Evolutionary conservation across 2,888 invertebrate genomes (phyloP), one percentile per base, ranked within the genome.

Genomic region (Cloeon dipterum): DNA sequence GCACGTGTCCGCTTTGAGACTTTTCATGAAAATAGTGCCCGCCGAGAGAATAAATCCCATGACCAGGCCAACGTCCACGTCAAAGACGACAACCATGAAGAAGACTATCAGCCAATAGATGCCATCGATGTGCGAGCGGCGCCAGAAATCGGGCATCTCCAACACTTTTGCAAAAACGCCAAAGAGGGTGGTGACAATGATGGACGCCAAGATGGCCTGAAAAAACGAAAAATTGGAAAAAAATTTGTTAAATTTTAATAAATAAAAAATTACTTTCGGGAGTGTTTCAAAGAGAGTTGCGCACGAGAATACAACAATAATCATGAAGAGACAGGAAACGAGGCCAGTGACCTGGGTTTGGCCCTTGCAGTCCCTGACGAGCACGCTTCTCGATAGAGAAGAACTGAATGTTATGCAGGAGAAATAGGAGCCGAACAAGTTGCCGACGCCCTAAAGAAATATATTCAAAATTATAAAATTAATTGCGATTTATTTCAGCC

Each of bases 261-360:
- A n/a, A n/a, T 18, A 8, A n/a, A 32, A 10, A 44, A 56, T 55
- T 49, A 66, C 68, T 51, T 64, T 64, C 37, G 93, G 93, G 41
- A 93, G 59, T 23, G 73, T 65, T 54, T 83, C 75, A 54, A 93
- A 86, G 54, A 82, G 75, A 20, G 86, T 86, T 1, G 85, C 91
- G 42, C 91, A 67, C 69, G 79, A 81, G 37, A 91, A 60, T 41
- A 93, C 59, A 35, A 91, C 79, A 44, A 74, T 60, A 3, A 88
- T 58, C 13, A 93, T 59, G 20, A 89, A 61, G 1, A 54, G 36
- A 41, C 81, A 78, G 3, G 86, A 83, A 35, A 91, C 66, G 16
- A 88, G 50, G 0, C 82, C 77, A 2, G 86, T 78, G 32, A 81
- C 44, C 52, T 86, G 83, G 0, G 88, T 85, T 49, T 71, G 77